Percentiles rank a stretch among this genome's conserved stretches.
These are phyloP conservation scores for Catalaphyllia jardinei DNA, from an alignment of 64 coral and sea anemone species.

Conservation along the genomic window DNA sequence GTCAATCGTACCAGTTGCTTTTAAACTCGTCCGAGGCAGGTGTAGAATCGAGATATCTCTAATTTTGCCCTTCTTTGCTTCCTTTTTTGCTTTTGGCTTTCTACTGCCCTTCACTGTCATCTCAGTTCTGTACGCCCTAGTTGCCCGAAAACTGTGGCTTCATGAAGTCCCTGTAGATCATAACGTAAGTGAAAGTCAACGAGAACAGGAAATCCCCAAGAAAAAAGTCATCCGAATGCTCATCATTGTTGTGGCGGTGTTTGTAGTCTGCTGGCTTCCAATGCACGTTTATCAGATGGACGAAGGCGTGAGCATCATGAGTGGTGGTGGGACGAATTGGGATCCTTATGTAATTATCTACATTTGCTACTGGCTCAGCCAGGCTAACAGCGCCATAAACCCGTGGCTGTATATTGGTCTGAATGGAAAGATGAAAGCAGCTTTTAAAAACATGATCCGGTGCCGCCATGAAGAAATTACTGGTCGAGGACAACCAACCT, in stretches of 20 bases:
- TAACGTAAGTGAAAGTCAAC: too few species aligned
- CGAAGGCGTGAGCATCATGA: not conserved
- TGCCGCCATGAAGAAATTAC: not conserved
- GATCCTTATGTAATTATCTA: not conserved
- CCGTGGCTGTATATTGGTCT: too few species aligned
- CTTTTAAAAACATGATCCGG: not conserved
- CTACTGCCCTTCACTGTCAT: not conserved
- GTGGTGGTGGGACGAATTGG: not conserved
- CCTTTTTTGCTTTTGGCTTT: not conserved
- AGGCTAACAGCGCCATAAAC: not conserved
- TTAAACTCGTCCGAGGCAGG: constrained; percentile 5
- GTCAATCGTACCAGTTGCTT: not conserved
- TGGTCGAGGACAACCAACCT: too few species aligned
- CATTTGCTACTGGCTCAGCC: not conserved
- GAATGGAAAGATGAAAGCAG: not conserved
- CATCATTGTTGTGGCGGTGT: too few species aligned
- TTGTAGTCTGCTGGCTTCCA: too few species aligned
- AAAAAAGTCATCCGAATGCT: too few species aligned
- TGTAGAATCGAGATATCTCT: too few species aligned
- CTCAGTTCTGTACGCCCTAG: too few species aligned
- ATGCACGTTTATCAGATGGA: not conserved
- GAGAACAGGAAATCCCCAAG: too few species aligned
- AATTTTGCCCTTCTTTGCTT: too few species aligned
- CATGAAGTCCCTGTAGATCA: too few species aligned
- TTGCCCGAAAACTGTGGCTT: too few species aligned